phyloP scores from a whole-genome alignment of 2,888 invertebrate genomes.

The Barypeithes pellucidus region DNA sequence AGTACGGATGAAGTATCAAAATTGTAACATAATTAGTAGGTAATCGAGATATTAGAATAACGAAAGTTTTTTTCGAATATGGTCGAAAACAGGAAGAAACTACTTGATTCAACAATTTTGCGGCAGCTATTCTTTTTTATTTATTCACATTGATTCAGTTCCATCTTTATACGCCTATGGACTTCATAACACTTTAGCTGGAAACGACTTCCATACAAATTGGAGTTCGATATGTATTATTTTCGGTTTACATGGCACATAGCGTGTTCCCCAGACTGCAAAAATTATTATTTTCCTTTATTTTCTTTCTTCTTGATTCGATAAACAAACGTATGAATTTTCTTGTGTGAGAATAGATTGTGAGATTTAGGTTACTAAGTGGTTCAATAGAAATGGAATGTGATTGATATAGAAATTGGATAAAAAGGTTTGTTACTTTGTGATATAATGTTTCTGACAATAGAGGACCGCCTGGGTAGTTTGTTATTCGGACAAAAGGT shows the following conservation, averaged over 20 bases:
- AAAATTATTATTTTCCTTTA: conserved; percentile 44
- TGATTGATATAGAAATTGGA: background rate
- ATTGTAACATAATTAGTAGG: too few relatives aligned
- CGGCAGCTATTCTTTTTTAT: background rate
- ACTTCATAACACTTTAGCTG: conserved; percentile 33
- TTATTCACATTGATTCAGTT: conserved; percentile 1
- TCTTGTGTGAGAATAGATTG: conserved; percentile 1
- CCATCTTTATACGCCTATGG: conserved; percentile 12
- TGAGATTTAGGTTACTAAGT: conserved; percentile 5
- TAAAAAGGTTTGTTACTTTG: background rate
- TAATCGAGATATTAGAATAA: too few relatives aligned
- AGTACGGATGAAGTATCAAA: too few relatives aligned
- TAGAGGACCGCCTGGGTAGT: too few relatives aligned
- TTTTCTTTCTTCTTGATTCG: conserved; percentile 30
- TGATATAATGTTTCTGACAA: background rate
- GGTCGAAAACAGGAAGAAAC: background rate
- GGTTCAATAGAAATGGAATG: background rate
- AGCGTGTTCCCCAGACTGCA: conserved; percentile 29
- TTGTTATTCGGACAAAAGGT: too few relatives aligned
- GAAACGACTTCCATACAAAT: conserved; percentile 34
- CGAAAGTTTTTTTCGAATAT: too few relatives aligned
- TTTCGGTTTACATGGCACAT: conserved; percentile 35
- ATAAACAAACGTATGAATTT: conserved; percentile 7
- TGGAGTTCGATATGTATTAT: conserved; percentile 32
- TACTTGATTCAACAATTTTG: background rate